These are phyloP conservation scores for Mallotus villosus DNA, from an alignment of 2,797 vertebrate genomes.

Conservation along the genomic window DNA sequence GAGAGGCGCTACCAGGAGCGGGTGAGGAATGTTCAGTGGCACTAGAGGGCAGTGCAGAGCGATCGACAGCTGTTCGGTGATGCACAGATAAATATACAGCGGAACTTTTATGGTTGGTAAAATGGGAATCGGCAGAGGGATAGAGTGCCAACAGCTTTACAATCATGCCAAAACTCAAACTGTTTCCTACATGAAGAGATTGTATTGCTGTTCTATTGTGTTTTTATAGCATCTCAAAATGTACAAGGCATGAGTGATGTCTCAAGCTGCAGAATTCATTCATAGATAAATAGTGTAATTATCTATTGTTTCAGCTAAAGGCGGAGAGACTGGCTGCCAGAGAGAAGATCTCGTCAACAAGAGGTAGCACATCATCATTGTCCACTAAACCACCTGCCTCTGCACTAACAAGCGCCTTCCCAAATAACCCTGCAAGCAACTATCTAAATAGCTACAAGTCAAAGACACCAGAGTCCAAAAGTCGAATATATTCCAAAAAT, in stretches of 20 bases:
- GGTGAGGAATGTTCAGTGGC: constrained; percentile 59
- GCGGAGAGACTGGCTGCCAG: constrained; percentile 43
- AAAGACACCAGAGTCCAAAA: background rate
- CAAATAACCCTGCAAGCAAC: constrained; percentile 15
- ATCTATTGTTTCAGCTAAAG: constrained; percentile 50
- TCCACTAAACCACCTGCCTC: background rate
- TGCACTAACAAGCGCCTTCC: background rate
- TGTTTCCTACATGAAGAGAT: background rate
- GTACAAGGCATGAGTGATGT: background rate
- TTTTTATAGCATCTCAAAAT: background rate
- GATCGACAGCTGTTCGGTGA: constrained; percentile 9
- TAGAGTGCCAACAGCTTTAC: background rate
- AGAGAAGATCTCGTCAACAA: constrained; percentile 26
- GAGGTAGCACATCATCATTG: constrained; percentile 16
- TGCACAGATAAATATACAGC: background rate
- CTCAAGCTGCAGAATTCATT: background rate
- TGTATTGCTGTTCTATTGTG: background rate
- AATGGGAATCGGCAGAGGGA: background rate
- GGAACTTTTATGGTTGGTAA: background rate
- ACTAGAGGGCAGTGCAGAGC: constrained; percentile 66
- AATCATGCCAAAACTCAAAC: background rate
- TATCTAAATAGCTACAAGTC: background rate
- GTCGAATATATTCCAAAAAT: background rate
- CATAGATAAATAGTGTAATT: background rate
- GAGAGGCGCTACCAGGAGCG: constrained; percentile 75